These are phyloP conservation scores for Drosophila tanythrix DNA, from an alignment of 2,888 invertebrate genomes.

Conservation along the genomic window DNA sequence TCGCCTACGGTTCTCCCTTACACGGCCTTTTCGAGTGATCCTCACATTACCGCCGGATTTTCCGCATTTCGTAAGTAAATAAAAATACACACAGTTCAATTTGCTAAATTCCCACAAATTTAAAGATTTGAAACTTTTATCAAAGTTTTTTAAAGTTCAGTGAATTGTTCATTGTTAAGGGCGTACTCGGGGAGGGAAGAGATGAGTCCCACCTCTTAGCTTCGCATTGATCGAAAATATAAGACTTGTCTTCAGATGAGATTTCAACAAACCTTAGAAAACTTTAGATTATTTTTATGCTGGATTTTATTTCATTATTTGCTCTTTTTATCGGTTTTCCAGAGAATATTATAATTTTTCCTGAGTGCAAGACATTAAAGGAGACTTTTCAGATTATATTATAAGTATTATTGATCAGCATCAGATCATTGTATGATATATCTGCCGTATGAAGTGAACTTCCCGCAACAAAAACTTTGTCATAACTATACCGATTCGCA, in stretches of 20 bases:
- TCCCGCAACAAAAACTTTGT: not conserved
- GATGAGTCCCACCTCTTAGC: not conserved
- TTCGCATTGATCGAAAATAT: not conserved
- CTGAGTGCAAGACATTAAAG: not conserved
- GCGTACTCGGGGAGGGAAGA: not conserved
- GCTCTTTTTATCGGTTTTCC: not conserved
- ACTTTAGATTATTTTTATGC: not conserved
- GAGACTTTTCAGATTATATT: not conserved
- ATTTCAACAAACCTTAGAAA: too few relatives aligned
- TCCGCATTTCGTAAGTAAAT: conserved; percentile 84
- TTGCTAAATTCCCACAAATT: not conserved
- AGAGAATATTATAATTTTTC: not conserved
- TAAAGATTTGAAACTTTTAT: not conserved
- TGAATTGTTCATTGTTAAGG: not conserved
- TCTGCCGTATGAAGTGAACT: not conserved
- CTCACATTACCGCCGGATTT: conserved; percentile 83
- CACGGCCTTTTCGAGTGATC: conserved; percentile 78
- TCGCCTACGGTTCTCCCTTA: conserved; percentile 67
- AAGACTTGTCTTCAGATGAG: not conserved
- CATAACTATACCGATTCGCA: not conserved
- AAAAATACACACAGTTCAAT: not conserved
- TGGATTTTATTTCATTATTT: too few relatives aligned
- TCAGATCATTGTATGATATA: not conserved
- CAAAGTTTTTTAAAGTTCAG: not conserved
- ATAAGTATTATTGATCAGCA: not conserved